Conservation (phyloP, 2,888 invertebrate genomes). For the Petrolisthes cinctipes region DNA sequence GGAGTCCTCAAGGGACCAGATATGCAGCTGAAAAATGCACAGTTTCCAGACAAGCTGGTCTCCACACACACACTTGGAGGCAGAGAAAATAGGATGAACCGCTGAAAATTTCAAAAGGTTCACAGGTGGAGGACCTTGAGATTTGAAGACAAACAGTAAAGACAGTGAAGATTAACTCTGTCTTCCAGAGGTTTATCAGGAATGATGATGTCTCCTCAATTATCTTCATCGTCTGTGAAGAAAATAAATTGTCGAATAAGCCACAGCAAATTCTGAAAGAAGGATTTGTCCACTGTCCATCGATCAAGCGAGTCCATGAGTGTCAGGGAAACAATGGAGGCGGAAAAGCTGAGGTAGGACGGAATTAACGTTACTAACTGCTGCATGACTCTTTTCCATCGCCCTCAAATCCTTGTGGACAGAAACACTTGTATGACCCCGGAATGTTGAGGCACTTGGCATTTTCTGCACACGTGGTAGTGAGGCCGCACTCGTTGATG, state of each 20-base stretch:
- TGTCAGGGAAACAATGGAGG: neutral
- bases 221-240: no score
- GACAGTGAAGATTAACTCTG: no score
- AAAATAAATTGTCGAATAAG: neutral
- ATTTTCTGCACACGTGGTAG: slow-evolving; percentile 79
- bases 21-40: no score
- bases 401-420: slow-evolving; percentile 82
- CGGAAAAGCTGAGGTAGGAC: neutral
- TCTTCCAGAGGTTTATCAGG: no score
- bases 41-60: no score
- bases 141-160: no score
- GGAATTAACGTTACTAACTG: slow-evolving; percentile 75
- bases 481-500: slow-evolving; percentile 80
- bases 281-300: slow-evolving; percentile 9
- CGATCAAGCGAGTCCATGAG: neutral
- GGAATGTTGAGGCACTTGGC: slow-evolving; percentile 85
- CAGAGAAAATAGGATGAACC: no score
- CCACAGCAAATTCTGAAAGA: neutral
- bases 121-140: no score
- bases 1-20: no score
- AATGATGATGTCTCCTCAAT: no score
- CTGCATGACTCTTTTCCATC: slow-evolving; percentile 82
- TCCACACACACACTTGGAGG: no score
- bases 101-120: no score
- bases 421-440: slow-evolving; percentile 84